Base-by-base conservation (phyloP, 2,888 invertebrate species). In the Tiphia femorata region DNA sequence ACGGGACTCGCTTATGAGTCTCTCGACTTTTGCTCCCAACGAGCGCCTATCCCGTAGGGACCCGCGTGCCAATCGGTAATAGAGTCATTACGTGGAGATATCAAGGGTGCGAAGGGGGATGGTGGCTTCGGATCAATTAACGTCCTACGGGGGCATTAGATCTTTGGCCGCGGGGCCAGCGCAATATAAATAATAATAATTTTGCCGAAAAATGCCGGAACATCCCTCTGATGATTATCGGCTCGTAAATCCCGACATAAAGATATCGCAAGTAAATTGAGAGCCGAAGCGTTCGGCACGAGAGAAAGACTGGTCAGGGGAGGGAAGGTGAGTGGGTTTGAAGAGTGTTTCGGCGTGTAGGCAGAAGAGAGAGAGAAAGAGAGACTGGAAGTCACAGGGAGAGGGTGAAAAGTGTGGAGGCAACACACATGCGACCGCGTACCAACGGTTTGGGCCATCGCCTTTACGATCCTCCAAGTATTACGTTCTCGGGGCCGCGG, bases 251-350 rank as follows among this genome's bases (percentile, higher is more conserved):
- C 74, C 67, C 64, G 51, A 75, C 74, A 80, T 82, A 80, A 83
- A 83, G 82, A 82, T 83, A 83, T 83, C 80, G 82, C 74, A 78
- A 78, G 79, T 79, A 81, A 83, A 83, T 83, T 82, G 80, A 77
- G 75, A 79, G 67, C 54, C 50, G 69, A 52, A 60, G 68, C 65
- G 68, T 54, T 49, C 52, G 50, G 35, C 35, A 56, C n/a, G 59
- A 38, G 62, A 55, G 43, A 49, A 53, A 42, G 51, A 58, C 27
- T 25, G 17, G 21, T 35, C 23, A 48, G 40, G 41, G 47, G 37
- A 23, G n/a, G 17, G 14, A 14, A 27, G 59, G 49, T 21, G 35
- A 21, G 49, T 35, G 48, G n/a, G 43, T 16, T n/a, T 41, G 33
- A 1, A 1, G 30, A 14, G 0, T 7, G n/a, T n/a, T n/a, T n/a